Evolutionary conservation across 2,888 invertebrate genomes (phyloP), one percentile per base, ranked within the genome.

Genomic region (Acanthococcus lagerstroemiae): DNA sequence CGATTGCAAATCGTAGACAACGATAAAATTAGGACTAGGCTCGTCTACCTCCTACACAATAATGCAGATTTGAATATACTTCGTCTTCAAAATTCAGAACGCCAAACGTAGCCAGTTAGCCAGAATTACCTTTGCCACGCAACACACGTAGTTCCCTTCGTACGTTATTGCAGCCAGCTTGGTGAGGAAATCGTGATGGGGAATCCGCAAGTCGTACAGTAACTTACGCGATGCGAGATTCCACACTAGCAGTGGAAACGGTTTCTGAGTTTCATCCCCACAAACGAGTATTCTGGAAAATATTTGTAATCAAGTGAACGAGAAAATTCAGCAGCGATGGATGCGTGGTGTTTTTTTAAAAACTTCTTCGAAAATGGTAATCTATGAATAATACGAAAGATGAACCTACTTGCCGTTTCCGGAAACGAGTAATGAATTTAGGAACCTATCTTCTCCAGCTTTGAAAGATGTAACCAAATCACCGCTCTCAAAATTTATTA

Each of bases 191-290:
- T 92, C 91, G 74, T 93, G 92, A 74, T 90, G 90, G 2, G 89
- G 87, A 75, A 93, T 90, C 71, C 92, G 80, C 70, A 93, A 80
- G 77, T 93, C 92, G 74, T 92, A 90, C 21, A 91, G 80, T 69
- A 93, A 79, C 75, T 91, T 91, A 65, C 88, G 81, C 21, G 89
- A 88, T 46, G 87, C 83, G 69, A 93, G 79, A 72, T 90, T 90
- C 92, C 92, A 93, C 37, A 93, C 92, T 52, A 93, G 81, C 69
- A 93, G 78, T 0, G 91, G 91, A 76, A 91, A 92, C 19, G 92
- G 92, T 75, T 91, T 92, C 77, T 92, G 91, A 1, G 91, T 91
- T 79, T 92, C 92, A 76, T 93, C 92, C 6, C 92, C 92, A 74
- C 92, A 92, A 1, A 92, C 91, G 69, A 91, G 80, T 61, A 90